These are phyloP conservation scores for Cebidichthys violaceus DNA, from an alignment of 2,113 vertebrate genomes.

Conservation along the genomic window DNA sequence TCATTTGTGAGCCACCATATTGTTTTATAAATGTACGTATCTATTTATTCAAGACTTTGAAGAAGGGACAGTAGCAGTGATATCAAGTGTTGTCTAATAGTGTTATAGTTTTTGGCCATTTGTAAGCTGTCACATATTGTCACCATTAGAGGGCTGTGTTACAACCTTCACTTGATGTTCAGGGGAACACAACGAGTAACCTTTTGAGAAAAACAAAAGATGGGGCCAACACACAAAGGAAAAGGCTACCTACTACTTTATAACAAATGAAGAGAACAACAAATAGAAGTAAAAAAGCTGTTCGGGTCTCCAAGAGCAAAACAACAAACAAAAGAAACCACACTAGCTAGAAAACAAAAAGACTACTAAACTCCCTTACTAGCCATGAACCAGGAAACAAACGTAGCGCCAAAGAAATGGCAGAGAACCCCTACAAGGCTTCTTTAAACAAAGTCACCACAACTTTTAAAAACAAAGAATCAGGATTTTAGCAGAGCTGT, in stretches of 20 bases:
- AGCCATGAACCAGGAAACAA: neutral
- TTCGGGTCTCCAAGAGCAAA: neutral
- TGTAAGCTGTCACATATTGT: neutral
- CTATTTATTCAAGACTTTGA: neutral
- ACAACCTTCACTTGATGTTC: neutral
- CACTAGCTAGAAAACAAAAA: neutral
- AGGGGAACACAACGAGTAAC: neutral
- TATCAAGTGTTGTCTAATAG: neutral
- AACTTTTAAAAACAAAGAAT: neutral
- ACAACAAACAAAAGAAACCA: neutral
- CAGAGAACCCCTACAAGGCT: neutral
- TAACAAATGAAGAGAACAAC: neutral
- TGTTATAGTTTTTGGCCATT: neutral
- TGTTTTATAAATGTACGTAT: neutral
- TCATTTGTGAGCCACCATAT: neutral
- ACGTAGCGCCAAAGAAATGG: neutral
- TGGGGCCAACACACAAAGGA: neutral
- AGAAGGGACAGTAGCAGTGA: neutral
- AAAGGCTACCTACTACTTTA: neutral
- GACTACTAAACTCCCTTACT: neutral
- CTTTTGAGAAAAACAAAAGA: neutral
- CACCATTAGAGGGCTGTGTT: conserved; percentile 15
- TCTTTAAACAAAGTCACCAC: neutral
- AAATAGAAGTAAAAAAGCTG: neutral
- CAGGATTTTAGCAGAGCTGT: neutral